Evolutionary conservation across 1,140 invertebrate genomes (phyloP).

Genomic region (Zaprionus inermis): DNA sequence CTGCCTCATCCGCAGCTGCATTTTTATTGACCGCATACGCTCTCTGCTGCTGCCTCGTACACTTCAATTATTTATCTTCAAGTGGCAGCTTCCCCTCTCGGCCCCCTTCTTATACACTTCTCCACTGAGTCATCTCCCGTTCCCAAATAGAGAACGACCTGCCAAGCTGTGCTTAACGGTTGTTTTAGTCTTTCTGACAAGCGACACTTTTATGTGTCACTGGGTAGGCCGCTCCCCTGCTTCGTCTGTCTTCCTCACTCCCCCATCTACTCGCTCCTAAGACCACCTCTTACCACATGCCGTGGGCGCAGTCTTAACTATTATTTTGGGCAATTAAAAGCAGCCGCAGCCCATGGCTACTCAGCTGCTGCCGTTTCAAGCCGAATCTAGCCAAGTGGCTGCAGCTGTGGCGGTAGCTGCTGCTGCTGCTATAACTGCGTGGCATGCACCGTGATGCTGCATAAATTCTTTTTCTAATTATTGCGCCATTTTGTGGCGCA

Average conservation of each 20-base stretch:
- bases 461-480: constrained; percentile 76
- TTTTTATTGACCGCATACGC: constrained; percentile 56
- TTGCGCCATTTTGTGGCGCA: constrained; percentile 60
- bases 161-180: constrained; percentile 47
- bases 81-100: constrained; percentile 23
- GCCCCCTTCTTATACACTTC: neutral
- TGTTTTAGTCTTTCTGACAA: constrained; percentile 56
- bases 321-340: constrained; percentile 64
- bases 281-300: neutral
- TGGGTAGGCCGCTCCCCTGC: constrained; percentile 56
- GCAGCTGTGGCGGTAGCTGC: neutral
- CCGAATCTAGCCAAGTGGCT: constrained; percentile 2
- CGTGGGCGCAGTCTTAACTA: constrained; percentile 42
- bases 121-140: constrained; percentile 4
- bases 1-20: constrained; percentile 25
- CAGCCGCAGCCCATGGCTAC: constrained; percentile 4
- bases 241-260: neutral
- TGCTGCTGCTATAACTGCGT: neutral
- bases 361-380: constrained; percentile 2
- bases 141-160: neutral
- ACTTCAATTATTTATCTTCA: constrained; percentile 62
- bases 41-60: constrained; percentile 24
- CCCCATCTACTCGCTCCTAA: neutral
- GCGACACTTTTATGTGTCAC: constrained; percentile 82
- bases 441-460: constrained; percentile 36